phyloP scores from a whole-genome alignment of 37 sponge, comb jelly and placozoan species.

The Beroe forskalii region DNA sequence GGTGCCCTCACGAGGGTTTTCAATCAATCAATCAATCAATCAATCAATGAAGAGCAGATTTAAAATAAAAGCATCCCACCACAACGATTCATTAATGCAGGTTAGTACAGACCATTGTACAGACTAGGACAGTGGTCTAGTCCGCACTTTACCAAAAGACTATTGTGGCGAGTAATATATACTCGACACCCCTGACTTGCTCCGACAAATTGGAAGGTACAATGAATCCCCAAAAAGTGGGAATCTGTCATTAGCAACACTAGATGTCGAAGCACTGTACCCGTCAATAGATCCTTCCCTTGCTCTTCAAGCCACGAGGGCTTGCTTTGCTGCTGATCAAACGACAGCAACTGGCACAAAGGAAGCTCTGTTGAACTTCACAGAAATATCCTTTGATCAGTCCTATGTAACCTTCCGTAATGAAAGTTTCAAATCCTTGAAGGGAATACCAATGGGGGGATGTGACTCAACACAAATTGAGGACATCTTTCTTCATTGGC shows the following conservation, averaged over 20 bases:
- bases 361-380: neutral
- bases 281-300: neutral
- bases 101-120: neutral
- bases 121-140: neutral
- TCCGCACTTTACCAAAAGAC: neutral
- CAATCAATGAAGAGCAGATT: too few relatives aligned
- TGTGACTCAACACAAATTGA: constrained; percentile 1
- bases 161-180: neutral
- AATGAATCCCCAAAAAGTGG: neutral
- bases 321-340: neutral
- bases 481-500: neutral
- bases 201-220: neutral
- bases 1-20: too few relatives aligned
- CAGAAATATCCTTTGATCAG: neutral
- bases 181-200: neutral
- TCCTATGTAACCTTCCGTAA: constrained; percentile 7
- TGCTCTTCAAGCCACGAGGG: neutral
- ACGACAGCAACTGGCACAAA: neutral
- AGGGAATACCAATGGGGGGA: constrained; percentile 15
- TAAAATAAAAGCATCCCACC: neutral
- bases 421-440: neutral
- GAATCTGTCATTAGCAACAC: neutral
- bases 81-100: neutral
- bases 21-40: too few relatives aligned
- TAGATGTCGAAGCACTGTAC: neutral